phyloP scores from a whole-genome alignment of 2,113 vertebrate species.

The Tragulus kanchil region DNA sequence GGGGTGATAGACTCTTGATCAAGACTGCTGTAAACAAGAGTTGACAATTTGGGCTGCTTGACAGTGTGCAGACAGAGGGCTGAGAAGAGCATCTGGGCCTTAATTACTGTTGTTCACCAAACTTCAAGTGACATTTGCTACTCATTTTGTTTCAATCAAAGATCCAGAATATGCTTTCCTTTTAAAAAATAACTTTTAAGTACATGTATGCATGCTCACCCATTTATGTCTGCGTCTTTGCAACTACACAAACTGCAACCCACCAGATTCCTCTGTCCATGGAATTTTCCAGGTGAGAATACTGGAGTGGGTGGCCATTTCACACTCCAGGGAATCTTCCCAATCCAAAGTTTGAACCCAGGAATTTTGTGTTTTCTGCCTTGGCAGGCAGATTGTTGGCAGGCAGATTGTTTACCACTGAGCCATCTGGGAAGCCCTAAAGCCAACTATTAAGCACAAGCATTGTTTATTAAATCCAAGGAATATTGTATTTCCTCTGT shows the following conservation, averaged over 20 bases:
- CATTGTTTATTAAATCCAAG: neutral
- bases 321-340: too few species aligned
- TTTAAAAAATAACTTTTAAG: neutral
- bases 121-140: slow-evolving; percentile 61
- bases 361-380: too few species aligned
- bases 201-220: neutral
- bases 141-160: slow-evolving; percentile 49
- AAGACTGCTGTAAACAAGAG: slow-evolving; percentile 73
- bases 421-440: too few species aligned
- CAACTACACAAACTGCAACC: neutral
- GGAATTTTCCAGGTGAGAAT: too few species aligned
- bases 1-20: slow-evolving; percentile 61
- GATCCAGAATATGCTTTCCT: slow-evolving; percentile 26
- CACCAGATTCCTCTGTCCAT: neutral
- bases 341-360: too few species aligned
- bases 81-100: slow-evolving; percentile 60
- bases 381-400: too few species aligned
- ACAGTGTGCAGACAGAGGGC: slow-evolving; percentile 45
- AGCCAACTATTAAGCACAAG: neutral
- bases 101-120: slow-evolving; percentile 62
- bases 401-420: too few species aligned
- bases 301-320: too few species aligned
- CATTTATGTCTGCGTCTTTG: neutral
- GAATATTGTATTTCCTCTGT: neutral
- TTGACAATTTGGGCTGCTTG: slow-evolving; percentile 54